These are phyloP conservation scores for Harpagoxenus sublaevis DNA, from an alignment of 2,888 invertebrate genomes.

Conservation along the genomic window DNA sequence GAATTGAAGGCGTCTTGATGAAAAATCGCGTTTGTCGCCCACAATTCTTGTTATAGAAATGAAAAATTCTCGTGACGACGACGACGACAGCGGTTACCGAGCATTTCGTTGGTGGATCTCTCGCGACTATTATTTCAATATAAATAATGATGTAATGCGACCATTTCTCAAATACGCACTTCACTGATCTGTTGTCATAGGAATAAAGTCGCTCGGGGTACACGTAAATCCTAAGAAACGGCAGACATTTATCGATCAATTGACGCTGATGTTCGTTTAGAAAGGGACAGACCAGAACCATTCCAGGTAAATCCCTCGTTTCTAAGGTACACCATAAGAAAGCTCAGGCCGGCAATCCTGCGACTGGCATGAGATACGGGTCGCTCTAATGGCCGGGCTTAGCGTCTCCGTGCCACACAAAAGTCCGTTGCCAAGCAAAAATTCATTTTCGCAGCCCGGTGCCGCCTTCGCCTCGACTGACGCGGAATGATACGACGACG, in stretches of 20 bases:
- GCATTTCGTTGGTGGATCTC: neutral
- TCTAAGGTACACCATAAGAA: conserved; percentile 26
- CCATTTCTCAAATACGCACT: neutral
- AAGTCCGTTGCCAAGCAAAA: conserved; percentile 45
- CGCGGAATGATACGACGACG: conserved; percentile 44
- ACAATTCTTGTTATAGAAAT: neutral
- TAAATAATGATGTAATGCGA: neutral
- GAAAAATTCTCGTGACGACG: neutral
- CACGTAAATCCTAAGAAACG: conserved; percentile 15
- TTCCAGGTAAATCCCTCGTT: conserved; percentile 23
- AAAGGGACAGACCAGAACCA: neutral
- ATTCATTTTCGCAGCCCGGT: conserved; percentile 56
- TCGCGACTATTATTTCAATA: neutral
- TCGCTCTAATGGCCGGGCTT: conserved; percentile 65
- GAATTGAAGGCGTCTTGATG: neutral
- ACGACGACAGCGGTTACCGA: no score
- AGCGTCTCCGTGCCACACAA: conserved; percentile 26
- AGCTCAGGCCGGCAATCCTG: conserved; percentile 31
- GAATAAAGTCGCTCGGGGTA: neutral
- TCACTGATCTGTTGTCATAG: neutral
- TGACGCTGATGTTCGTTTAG: neutral
- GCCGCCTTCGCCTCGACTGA: conserved; percentile 27
- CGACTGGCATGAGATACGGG: conserved; percentile 63
- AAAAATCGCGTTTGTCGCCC: neutral
- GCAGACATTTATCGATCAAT: neutral